Base-by-base conservation (phyloP, 2,113 vertebrate species). In the Myotis davidii region DNA sequence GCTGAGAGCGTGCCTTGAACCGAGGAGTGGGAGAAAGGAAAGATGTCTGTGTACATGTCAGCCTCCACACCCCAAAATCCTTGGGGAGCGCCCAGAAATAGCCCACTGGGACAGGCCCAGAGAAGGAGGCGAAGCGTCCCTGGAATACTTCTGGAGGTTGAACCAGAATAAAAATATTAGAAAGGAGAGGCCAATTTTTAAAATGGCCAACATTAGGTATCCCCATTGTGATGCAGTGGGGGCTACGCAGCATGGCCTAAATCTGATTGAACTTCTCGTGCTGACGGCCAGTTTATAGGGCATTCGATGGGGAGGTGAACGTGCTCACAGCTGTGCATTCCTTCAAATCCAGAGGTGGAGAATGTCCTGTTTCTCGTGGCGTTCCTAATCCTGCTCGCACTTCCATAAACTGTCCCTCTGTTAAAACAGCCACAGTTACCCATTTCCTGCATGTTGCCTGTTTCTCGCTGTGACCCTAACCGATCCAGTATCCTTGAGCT, bases 371-470 rank as follows among this genome's bases (percentile, higher is more conserved):
- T 50, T 77, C 90, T 72, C 4, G 3, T 67, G 45, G 64, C 14
- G 48, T 93, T 34, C 85, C 25, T 56, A 79, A 79, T 7, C 39
- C 85, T 70, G 21, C 52, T 84, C 39, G 76, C 78, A 70, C 50
- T 12, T 70, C 70, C 67, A 2, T 67, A 39, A 59, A 59, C 32
- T 50, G 17, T 82, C 56, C 29, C 21, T 87, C 54, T 92, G 50
- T 76, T 77, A 39, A 91, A 74, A 52, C n/a, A 76, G 20, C 48
- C 70, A 59, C 48, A n/a, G 42, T 91, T 65, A 82, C 29, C 29
- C 21, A 91, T 72, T 88, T 82, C 48, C 50, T 18, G 20, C 52
- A 50, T 78, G 61, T 25, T 64, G 11, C 42, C 50, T 61, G 72
- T 85, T 70, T 67, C 81, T 74, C 81, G 52, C 42, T 54, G 10